Conservation (phyloP, 2,797 vertebrate genomes). For the Otus scops region DNA sequence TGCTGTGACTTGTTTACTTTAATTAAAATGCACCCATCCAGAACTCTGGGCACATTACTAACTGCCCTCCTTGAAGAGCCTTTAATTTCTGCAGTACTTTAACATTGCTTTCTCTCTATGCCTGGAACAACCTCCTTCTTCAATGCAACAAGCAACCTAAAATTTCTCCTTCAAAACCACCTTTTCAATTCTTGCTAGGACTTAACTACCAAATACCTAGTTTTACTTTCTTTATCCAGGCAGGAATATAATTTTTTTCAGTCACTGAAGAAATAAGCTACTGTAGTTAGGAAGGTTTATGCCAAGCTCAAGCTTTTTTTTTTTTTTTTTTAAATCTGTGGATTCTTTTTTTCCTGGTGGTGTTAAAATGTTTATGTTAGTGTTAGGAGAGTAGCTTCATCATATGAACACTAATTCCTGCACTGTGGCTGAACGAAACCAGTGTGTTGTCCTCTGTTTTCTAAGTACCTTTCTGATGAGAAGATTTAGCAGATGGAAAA, state of each 20-base stretch:
- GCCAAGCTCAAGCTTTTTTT: background rate
- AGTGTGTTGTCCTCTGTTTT: background rate
- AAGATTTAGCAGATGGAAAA: background rate
- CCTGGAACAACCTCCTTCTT: background rate
- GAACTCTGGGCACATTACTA: background rate
- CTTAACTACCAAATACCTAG: background rate
- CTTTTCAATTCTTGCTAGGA: background rate
- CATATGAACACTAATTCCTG: background rate
- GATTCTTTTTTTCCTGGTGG: background rate
- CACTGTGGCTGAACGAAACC: background rate
- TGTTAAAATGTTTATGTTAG: background rate
- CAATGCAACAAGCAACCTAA: background rate
- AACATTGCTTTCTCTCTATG: background rate
- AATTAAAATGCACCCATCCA: conserved; percentile 63
- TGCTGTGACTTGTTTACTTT: conserved; percentile 60
- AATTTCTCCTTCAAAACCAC: background rate
- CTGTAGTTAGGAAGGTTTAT: background rate
- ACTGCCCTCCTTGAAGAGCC: background rate
- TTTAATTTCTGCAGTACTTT: conserved; percentile 25
- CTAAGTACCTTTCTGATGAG: background rate
- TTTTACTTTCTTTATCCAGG: background rate
- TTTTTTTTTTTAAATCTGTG: background rate
- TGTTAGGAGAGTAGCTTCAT: background rate
- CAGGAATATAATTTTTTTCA: background rate
- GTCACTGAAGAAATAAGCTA: background rate